Evolutionary conservation across 2,113 vertebrate species (phyloP), one percentile per base, ranked within the genome.

Genomic region (Ramphastos sulfuratus): DNA sequence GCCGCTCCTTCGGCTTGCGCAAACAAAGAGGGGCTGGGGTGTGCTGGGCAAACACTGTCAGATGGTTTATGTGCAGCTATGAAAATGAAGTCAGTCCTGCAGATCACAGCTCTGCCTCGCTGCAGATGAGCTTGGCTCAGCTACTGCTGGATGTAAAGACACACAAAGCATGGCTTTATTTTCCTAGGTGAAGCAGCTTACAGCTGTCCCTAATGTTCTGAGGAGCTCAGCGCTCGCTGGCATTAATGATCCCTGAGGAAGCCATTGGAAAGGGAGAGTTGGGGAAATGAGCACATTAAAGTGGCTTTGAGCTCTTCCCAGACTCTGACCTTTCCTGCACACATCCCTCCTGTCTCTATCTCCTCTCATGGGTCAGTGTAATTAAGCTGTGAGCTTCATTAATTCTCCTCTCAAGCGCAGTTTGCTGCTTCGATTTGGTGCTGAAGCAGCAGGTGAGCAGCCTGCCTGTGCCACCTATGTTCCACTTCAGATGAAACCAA

Each of bases 21-120:
- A 98, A 99, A 98, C 97, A 99, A 95, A 97, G 93, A 97, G 94
- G 94, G 96, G 95, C 98, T 97, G 93, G 95, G 75, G 79, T 97
- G 97, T 98, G 96, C 96, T 97, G 1, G 20, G 93, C 95, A 97
- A 97, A 97, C 66, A 96, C 70, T 77, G 91, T 97, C 96, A 97
- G 97, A 97, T 96, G 96, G 97, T 97, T 97, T 93, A 95, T 94
- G 96, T 8, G 12, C 58, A 64, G 90, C 82, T 87, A 95, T 95
- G 96, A 97, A 97, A 98, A 97, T 94, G 94, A 97, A 96, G 91
- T 95, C 82, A 81, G 95, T 92, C 92, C 97, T 97, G 96, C 93
- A 93, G 95, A 93, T 25, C 65, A 33, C 63, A 67, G 76, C 87
- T 70, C 91, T 83, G 93, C 73, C 81, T 87, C 0, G 0, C 85